Evolutionary conservation across 35 echinoderm and acorn worm species (phyloP).

Genomic region (Apostichopus japonicus): DNA sequence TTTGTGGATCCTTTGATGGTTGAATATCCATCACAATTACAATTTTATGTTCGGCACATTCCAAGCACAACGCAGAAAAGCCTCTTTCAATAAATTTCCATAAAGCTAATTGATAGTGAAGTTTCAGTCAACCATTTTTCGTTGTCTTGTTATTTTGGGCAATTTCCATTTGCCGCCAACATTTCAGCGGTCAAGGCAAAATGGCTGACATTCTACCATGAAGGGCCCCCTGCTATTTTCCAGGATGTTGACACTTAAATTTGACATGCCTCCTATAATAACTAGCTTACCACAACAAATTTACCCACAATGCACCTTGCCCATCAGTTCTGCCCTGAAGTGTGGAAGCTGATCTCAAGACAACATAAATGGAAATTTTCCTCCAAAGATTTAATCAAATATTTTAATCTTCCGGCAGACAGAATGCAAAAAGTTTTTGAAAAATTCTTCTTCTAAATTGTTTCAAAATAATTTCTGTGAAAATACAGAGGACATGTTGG

Average conservation of each 20-base stretch:
- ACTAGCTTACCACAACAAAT: conserved; percentile 17
- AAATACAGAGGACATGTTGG: background rate
- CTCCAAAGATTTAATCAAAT: conserved; percentile 24
- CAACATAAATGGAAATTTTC: conserved; percentile 17
- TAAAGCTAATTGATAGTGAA: no score
- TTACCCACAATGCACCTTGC: conserved; percentile 3
- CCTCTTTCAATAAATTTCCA: no score
- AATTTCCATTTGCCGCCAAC: background rate
- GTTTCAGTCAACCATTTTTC: no score
- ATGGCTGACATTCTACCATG: background rate
- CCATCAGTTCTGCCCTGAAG: background rate
- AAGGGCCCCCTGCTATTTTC: conserved; percentile 18
- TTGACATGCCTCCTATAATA: conserved; percentile 15
- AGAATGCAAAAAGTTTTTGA: background rate
- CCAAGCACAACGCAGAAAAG: no score
- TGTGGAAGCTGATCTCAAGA: background rate
- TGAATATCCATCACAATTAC: no score
- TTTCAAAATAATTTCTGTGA: background rate
- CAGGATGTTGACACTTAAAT: conserved; percentile 23
- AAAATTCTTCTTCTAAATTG: background rate
- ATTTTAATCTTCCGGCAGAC: background rate
- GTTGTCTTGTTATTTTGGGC: no score
- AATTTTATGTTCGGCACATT: no score
- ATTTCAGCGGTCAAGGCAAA: background rate
- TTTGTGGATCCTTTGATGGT: no score